Base-by-base conservation (phyloP, 2,797 vertebrate genomes). In the Zenarchopterus dispar region DNA sequence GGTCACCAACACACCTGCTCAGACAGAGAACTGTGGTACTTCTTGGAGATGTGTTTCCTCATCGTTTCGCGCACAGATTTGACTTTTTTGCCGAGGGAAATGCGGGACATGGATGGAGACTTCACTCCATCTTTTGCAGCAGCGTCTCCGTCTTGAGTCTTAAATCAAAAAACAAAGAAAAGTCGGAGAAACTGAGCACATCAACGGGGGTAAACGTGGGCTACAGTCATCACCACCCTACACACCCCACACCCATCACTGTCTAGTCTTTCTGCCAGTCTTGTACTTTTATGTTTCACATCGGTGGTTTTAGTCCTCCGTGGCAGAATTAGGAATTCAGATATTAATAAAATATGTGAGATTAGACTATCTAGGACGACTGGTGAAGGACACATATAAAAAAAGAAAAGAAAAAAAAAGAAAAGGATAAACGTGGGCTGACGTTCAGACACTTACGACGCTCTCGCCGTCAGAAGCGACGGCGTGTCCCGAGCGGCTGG, bases 51-150 rank as follows among this genome's bases (percentile, higher is more conserved):
- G 78, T 96, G 95, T 81, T 97, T 99, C 85, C 95, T 97, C 97
- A 99, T 97, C 0, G 96, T 98, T 79, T 99, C 97, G 79, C 96
- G 96, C 68, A 99, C 97, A 1, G 97, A 99, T 80, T 96, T 99
- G 79, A 99, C 98, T 79, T 98, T 99, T 91, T 95, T 98, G 24
- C 97, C 96, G 62, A 99, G 90, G 58, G 97, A 98, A 68, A 97
- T 96, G 41, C 96, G 95, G 28, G 97, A 95, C 2, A 92, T 92
- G 7, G 91, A 88, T 0, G 97, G 96, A 33, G 96, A 99, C 84
- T 96, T 98, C n/a, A 95, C 90, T 4, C 91, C 91, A 54, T 94
- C 96, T 72, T 93, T 96, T 77, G 92, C 92, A 50, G 93, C 92
- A 56, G 92, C 91, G 23, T 95, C 95, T 62, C 91, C 91, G 41